Evolutionary conservation across 1,140 invertebrate species (phyloP), one percentile per base, ranked within the genome.

Genomic region (Drosophila azteca): DNA sequence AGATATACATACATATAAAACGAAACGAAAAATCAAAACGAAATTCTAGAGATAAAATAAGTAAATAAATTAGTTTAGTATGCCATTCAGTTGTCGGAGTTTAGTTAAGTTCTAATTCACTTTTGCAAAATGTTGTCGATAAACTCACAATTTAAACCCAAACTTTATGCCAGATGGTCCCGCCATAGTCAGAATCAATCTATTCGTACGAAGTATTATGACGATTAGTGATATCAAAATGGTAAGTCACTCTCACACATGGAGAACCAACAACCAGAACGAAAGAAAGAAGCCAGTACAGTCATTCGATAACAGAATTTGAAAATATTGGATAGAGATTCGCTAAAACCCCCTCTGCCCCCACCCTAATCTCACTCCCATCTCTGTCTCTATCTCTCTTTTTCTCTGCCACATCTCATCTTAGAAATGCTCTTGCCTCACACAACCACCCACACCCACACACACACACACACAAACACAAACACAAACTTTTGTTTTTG

Each of bases 211-310:
- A 94, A 97, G 96, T 95, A 98, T 98, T 93, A 96, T 96, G 91
- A 98, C 97, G 92, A 98, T 98, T 94, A 98, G 97, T 95, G 97
- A 98, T 95, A 98, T 98, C 93, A 98, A 98, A 94, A 98, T 98
- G 97, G 97, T 97, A 96, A 97, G 96, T 96, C 43, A 44, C 54
- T 59, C 41, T 29, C 50, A 61, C 46, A 61, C 35, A 5, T 9
- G 31, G 50, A 54, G 41, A 45, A 46, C 53, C n/a, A 45, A 53
- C 22, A 48, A 52, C 39, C 17, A 57, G 9, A 8, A 55, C 13
- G 17, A 17, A 72, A 53, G 50, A 64, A 68, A 22, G 15, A 20
- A 68, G 61, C 50, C 59, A 70, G 66, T 49, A 29, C 31, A 41
- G 39, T 17, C 15, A 29, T 39, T 39, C 45, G 35, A 43, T 64